Base-by-base conservation (phyloP, 2,888 invertebrate genomes). In the Chrysolina oricalcia region DNA sequence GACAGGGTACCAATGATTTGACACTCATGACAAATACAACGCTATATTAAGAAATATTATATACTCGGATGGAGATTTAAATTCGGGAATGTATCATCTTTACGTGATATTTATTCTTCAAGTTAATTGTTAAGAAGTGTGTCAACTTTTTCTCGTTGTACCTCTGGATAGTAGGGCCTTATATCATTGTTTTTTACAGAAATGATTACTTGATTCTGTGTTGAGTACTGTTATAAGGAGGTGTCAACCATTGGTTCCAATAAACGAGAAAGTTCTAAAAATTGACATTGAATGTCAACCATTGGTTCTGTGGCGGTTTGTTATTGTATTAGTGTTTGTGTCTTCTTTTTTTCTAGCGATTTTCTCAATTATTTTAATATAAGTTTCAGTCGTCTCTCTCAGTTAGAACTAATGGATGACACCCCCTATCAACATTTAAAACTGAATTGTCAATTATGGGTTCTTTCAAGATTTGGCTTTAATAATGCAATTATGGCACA, bases 381-480 rank as follows among this genome's bases (percentile, higher is more conserved):
- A 46, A 46, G 46, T 46, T 46, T 46, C 46, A 46, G 46, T 46
- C 46, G 46, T 46, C 46, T 46, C 46, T 46, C 46, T 15, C 46
- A 46, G 46, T 46, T 46, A 35, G 35, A 35, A 35, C 35, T 8
- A 66, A 66, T 27, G 19, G 46, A 41, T 66, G 66, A 66, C 66
- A 66, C 43, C 46, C 66, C 46, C 21, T 41, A 19, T 46, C 41
- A 66, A 41, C 66, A 19, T 66, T 43, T n/a, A 46, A 66, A 43
- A 66, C 46, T 66, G 23, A 41, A 4, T 46, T 66, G 66, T 66
- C 66, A 66, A 66, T 21, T 41, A 46, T 66, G 10, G 66, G 66
- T 66, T 21, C 66, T 66, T 66, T 66, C 21, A 46, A 66, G 43
- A 43, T 66, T 66, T 66, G 40, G 41, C 3, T 65, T 46, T 23